These are phyloP conservation scores for Anthopleura sola DNA, from an alignment of 64 coral and sea anemone genomes.

Conservation along the genomic window DNA sequence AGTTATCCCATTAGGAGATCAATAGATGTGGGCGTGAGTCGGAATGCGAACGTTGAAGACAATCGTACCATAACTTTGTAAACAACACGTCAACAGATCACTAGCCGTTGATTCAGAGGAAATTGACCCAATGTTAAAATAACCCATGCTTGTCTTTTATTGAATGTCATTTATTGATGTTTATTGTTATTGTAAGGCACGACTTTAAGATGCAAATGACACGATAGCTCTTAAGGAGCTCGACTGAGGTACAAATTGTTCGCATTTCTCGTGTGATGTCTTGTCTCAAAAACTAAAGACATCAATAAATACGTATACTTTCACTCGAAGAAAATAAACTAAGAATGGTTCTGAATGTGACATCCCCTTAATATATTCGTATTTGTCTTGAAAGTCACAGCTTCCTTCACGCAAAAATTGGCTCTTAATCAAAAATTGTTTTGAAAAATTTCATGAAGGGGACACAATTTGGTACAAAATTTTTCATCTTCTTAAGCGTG, in stretches of 20 bases:
- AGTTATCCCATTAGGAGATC: slow-evolving; percentile 7
- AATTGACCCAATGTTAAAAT: slow-evolving; percentile 5
- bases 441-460: too few species aligned
- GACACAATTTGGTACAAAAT: too few species aligned
- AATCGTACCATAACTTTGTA: slow-evolving; percentile 50
- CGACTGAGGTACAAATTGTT: slow-evolving; percentile 1
- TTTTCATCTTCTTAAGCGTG: background rate
- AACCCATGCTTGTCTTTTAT: slow-evolving; percentile 3
- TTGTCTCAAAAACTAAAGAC: background rate
- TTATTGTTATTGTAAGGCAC: background rate
- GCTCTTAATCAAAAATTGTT: too few species aligned
- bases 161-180: background rate
- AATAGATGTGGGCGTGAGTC: slow-evolving; percentile 35
- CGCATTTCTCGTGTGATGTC: background rate
- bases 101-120: slow-evolving; percentile 17
- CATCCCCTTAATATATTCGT: too few species aligned
- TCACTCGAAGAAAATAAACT: too few species aligned
- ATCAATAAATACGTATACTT: background rate
- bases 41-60: background rate
- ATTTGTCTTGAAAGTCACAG: too few species aligned
- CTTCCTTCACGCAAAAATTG: too few species aligned
- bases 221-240: background rate
- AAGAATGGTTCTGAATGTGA: background rate
- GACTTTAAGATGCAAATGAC: background rate
- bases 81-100: slow-evolving; percentile 61